Conservation (phyloP, 2,797 vertebrate genomes). For the Sylvilagus floridanus region DNA sequence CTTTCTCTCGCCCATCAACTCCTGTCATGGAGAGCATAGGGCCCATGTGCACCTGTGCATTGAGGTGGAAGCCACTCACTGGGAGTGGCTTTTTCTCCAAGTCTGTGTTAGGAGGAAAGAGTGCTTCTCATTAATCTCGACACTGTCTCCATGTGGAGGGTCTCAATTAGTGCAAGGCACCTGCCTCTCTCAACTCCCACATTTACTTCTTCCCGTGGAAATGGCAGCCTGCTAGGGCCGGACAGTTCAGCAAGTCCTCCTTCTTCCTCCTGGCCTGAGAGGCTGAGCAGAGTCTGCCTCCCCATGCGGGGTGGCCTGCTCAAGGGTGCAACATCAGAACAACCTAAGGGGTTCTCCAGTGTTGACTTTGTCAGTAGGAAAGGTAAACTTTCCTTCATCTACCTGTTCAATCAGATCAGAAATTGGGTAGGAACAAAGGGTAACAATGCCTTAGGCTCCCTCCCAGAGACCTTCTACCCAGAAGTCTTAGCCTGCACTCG, state of each 20-base stretch:
- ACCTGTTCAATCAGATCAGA: background rate
- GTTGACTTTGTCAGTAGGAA: background rate
- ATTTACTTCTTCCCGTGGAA: background rate
- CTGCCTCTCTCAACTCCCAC: background rate
- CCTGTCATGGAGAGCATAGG: background rate
- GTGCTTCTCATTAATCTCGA: background rate
- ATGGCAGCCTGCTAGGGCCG: background rate
- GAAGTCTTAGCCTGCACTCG: background rate
- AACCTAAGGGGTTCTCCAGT: background rate
- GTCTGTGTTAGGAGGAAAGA: background rate
- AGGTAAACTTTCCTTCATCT: background rate
- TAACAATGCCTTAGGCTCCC: background rate
- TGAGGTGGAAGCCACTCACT: background rate
- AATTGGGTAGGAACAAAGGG: background rate
- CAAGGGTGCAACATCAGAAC: background rate
- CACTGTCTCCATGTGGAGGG: background rate
- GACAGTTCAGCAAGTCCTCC: rapidly evolving
- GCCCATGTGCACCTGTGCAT: too few species aligned
- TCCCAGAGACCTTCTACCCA: background rate
- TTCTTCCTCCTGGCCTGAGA: background rate
- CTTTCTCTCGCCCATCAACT: background rate
- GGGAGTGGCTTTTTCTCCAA: background rate
- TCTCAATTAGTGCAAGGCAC: background rate
- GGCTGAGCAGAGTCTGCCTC: background rate
- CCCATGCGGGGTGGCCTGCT: background rate